A percentile compares a stretch with the other conserved stretches of the same genome.
These are phyloP conservation scores for Epizoanthus illoricatus DNA, from an alignment of 92 coral and sea anemone genomes.

Conservation along the genomic window DNA sequence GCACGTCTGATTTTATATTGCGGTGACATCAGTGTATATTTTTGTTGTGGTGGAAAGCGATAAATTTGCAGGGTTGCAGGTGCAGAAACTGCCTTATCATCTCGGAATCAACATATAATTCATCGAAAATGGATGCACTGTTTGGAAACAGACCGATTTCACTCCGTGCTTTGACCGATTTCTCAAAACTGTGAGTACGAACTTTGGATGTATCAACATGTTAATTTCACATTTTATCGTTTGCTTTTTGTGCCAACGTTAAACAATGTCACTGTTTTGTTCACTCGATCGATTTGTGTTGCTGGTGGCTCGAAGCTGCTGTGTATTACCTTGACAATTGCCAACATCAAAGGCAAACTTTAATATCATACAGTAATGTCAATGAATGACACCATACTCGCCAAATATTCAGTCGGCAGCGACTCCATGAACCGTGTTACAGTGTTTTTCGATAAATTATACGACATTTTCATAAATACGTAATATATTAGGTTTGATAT, in stretches of 20 bases:
- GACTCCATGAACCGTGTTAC: no score
- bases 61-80: conserved; percentile 1
- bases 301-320: neutral
- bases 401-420: no score
- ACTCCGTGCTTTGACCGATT: conserved; percentile 81
- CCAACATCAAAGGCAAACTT: no score
- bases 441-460: no score
- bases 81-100: neutral
- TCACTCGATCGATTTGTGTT: neutral
- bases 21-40: conserved; percentile 58
- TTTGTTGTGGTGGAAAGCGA: conserved; percentile 13
- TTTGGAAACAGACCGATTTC: conserved; percentile 86
- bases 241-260: neutral
- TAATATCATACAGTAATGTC: no score
- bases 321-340: neutral
- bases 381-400: no score
- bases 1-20: conserved; percentile 57
- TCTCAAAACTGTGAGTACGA: conserved; percentile 90
- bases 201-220: neutral
- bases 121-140: conserved; percentile 66
- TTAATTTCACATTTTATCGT: no score
- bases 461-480: no score
- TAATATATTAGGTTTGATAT: no score
- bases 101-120: neutral
- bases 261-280: neutral